A percentile compares a stretch with the other conserved stretches of the same genome.
Conservation (phyloP, 2,888 invertebrate species). For the Lasioglossum leucozonium region DNA sequence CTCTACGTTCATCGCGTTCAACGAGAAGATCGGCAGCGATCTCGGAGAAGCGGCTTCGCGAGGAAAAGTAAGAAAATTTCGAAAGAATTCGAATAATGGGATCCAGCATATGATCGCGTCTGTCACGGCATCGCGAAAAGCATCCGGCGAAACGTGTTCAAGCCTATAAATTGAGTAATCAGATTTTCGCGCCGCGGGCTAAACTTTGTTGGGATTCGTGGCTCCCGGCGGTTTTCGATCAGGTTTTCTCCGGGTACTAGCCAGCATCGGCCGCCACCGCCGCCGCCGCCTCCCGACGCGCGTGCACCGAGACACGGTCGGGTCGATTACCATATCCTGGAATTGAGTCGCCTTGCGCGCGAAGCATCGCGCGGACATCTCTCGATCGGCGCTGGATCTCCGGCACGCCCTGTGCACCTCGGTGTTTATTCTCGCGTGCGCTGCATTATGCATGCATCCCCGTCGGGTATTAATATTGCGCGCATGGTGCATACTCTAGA, state of each 20-base stretch:
- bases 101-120: not conserved
- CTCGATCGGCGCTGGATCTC: constrained; percentile 10
- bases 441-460: constrained; percentile 54
- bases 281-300: not conserved
- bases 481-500: constrained; percentile 15
- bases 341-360: constrained; percentile 38
- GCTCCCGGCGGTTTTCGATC: not conserved
- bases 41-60: not conserved
- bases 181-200: not conserved
- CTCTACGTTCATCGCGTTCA: not conserved
- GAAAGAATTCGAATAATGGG: not conserved
- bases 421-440: constrained; percentile 32
- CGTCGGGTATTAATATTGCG: constrained; percentile 49
- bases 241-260: not conserved
- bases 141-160: not conserved
- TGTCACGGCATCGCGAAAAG: not conserved
- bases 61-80: not conserved
- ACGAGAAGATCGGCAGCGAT: not conserved
- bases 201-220: not conserved
- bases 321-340: constrained; percentile 2
- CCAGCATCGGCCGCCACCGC: too few relatives aligned
- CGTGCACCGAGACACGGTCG: not conserved
- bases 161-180: not conserved
- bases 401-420: constrained; percentile 34
- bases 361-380: not conserved